Evolutionary conservation across 2,888 invertebrate species (phyloP), one percentile per base, ranked within the genome.

Genomic region (Drosophila macrothrix): DNA sequence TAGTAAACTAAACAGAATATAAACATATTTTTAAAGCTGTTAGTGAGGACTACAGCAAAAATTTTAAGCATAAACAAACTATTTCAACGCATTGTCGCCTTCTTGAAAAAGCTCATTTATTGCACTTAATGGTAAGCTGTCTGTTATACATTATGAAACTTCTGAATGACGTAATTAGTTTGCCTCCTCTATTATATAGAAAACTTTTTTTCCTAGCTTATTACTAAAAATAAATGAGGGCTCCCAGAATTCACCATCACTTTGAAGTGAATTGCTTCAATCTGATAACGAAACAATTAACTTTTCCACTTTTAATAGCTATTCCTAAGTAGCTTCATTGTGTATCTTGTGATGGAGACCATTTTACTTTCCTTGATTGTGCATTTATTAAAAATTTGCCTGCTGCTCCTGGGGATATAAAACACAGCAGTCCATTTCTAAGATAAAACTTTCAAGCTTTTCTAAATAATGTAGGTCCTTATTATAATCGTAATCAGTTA

Each of bases 261-360:
- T 33, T 25, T 43, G 2, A 29, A 25, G 25, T 1, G 0, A 12
- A 25, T 12, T 19, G 19, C 6, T 37, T 37, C 6, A 12, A 19
- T 37, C 22, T 55, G 35, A 37, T 54, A 55, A 35, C 25, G 25
- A 55, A 55, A 55, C 25, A 37, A 55, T 37, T 55, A 55, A 37
- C 19, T 55, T 55, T 12, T 28, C 2, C 12, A 7, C 25, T 37
- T 28, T 55, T 54, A 37, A 16, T 10, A 54, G 54, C 19, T n/a
- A 2, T 33, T 4, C 22, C 22, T 22, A 19, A 33, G 16, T 22
- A 53, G 22, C 31, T 33, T 33, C 33, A 4, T 22, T 33, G 7
- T n/a, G 4, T 31, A 14, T 33, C 4, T 53, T 12, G 9, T 53
- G 33, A 5, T 35, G 3, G 22, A 35, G 54, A 54, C 22, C 5